phyloP scores from a whole-genome alignment of 2,797 vertebrate genomes.

The Anabacerthia variegaticeps region DNA sequence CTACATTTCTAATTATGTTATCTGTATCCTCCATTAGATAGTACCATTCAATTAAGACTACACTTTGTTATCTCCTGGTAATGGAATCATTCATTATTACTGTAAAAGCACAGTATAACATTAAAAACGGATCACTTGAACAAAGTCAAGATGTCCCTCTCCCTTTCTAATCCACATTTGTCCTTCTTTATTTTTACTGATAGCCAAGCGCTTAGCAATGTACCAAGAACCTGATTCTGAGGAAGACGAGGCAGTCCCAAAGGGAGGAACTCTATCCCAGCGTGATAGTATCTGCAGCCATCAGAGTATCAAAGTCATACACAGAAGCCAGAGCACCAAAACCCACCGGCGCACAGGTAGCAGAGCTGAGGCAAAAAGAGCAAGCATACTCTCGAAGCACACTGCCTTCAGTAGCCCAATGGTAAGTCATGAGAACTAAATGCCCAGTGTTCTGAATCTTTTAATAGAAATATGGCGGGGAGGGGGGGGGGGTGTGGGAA shows the following conservation, averaged over 20 bases:
- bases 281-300: constrained; percentile 88
- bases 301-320: constrained; percentile 84
- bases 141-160: background rate
- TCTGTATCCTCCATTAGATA: constrained; percentile 2
- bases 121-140: background rate
- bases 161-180: background rate
- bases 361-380: constrained; percentile 90
- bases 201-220: constrained; percentile 91
- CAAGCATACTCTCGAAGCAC: constrained; percentile 93
- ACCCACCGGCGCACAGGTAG: constrained; percentile 90
- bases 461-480: background rate
- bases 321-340: constrained; percentile 90
- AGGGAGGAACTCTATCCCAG: constrained; percentile 81
- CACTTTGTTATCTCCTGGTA: background rate
- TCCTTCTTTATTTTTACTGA: background rate
- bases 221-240: constrained; percentile 95
- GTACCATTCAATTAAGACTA: background rate
- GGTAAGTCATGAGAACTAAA: constrained; percentile 77
- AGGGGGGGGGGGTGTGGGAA: too few relatives aligned
- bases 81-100: background rate
- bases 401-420: constrained; percentile 98
- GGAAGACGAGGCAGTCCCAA: constrained; percentile 87
- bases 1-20: constrained; percentile 28
- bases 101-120: background rate
- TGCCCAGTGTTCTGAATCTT: background rate